These are phyloP conservation scores for Epinephelus awoara DNA, from an alignment of 2,797 vertebrate species.

Conservation along the genomic window DNA sequence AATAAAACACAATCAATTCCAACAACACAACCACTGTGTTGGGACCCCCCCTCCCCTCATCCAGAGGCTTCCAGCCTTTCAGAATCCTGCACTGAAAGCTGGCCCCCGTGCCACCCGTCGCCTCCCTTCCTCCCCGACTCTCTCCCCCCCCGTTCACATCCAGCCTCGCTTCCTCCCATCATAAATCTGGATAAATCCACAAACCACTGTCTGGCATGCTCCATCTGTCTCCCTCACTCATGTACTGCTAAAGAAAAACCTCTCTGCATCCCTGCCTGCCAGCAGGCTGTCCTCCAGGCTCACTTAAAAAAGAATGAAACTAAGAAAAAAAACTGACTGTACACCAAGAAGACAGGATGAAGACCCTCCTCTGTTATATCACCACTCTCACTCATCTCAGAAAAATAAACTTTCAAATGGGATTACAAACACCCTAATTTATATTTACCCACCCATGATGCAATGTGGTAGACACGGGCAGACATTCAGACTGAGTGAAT, in stretches of 20 bases:
- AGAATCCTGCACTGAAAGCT: constrained; percentile 67
- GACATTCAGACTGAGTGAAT: constrained; percentile 28
- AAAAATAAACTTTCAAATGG: constrained; percentile 55
- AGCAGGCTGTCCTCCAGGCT: constrained; percentile 79
- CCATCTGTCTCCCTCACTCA: constrained; percentile 87
- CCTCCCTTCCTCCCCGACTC: constrained; percentile 45
- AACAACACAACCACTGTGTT: constrained; percentile 73
- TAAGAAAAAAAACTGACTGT: constrained; percentile 30
- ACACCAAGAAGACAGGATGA: constrained; percentile 46
- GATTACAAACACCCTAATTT: constrained; percentile 54
- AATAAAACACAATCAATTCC: constrained; percentile 80
- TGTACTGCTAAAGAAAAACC: constrained; percentile 81
- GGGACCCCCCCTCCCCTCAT: constrained; percentile 55
- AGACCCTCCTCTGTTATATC: constrained; percentile 54
- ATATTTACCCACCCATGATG: constrained; percentile 57
- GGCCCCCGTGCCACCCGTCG: constrained; percentile 57
- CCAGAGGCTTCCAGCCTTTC: constrained; percentile 69
- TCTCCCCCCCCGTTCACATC: constrained; percentile 68
- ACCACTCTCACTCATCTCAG: constrained; percentile 35
- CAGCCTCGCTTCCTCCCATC: constrained; percentile 81
- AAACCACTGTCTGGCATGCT: constrained; percentile 86
- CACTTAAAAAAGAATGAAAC: constrained; percentile 73
- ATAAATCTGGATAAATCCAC: constrained; percentile 89
- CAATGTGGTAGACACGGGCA: constrained; percentile 43
- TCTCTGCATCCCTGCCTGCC: constrained; percentile 80